Evolutionary conservation across 2,797 vertebrate genomes (phyloP).

Genomic region (Xenops minutus): DNA sequence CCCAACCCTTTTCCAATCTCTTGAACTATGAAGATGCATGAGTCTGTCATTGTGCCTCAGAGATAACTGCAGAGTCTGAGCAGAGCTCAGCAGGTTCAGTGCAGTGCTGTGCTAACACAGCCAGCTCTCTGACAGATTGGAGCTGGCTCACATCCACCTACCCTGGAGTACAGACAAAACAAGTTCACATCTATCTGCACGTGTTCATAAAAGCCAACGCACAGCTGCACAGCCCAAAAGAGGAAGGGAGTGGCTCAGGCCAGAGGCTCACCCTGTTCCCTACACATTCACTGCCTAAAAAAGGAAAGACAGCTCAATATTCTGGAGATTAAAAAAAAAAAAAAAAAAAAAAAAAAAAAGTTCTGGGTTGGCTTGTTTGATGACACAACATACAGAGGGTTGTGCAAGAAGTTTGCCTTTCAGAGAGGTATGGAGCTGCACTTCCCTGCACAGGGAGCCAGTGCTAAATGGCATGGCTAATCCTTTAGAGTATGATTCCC

Average conservation of each 20-base stretch:
- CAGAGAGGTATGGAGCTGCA: background rate
- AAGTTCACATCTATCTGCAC: constrained; percentile 54
- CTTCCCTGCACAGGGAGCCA: background rate
- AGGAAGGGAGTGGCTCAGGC: constrained; percentile 61
- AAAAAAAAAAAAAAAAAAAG: background rate
- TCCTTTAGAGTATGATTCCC: background rate
- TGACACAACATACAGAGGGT: background rate
- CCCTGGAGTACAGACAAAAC: constrained; percentile 59
- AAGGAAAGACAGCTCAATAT: constrained; percentile 16
- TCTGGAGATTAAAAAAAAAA: background rate
- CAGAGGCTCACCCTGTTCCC: background rate
- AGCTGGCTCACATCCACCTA: constrained; percentile 42
- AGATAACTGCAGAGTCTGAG: background rate
- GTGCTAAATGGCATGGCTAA: background rate
- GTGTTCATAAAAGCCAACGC: constrained; percentile 32
- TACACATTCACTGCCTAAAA: constrained; percentile 19
- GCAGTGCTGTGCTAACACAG: background rate
- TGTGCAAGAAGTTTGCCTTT: constrained; percentile 3
- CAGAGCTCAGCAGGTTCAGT: constrained; percentile 9
- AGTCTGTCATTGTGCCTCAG: background rate
- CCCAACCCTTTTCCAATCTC: background rate
- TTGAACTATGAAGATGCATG: background rate
- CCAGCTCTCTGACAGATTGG: constrained; percentile 32
- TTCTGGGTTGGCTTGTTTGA: background rate
- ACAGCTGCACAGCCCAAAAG: constrained; percentile 51